phyloP scores from a whole-genome alignment of 2,113 vertebrate species.

The Chionis minor region DNA sequence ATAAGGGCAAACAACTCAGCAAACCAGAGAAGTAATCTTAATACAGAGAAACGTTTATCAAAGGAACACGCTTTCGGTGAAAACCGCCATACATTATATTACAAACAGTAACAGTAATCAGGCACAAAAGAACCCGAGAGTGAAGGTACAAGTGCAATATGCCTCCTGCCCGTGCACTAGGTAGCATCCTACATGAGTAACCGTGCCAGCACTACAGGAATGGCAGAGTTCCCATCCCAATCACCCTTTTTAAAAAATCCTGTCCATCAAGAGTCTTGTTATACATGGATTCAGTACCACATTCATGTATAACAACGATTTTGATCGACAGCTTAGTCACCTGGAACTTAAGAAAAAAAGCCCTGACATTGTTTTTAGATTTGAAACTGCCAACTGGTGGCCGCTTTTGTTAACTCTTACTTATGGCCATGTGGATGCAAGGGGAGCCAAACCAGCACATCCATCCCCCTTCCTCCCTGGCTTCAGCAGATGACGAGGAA shows the following conservation, averaged over 20 bases:
- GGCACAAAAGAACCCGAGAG: neutral
- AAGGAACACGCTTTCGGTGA: neutral
- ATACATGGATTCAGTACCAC: slow-evolving; percentile 29
- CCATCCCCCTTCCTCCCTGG: neutral
- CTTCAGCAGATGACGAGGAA: neutral
- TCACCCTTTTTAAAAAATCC: neutral
- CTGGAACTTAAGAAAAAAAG: slow-evolving; percentile 49
- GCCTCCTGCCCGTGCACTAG: neutral
- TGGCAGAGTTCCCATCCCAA: neutral
- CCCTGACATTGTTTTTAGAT: slow-evolving; percentile 39
- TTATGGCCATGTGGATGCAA: neutral
- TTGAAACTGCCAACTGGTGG: slow-evolving; percentile 50
- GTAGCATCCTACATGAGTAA: neutral
- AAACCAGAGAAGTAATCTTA: neutral
- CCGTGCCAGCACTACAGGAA: neutral
- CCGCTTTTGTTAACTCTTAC: slow-evolving; percentile 45
- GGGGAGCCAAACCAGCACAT: neutral
- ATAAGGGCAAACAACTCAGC: neutral
- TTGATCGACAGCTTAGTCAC: slow-evolving; percentile 57
- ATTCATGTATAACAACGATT: slow-evolving; percentile 41
- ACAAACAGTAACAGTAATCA: neutral
- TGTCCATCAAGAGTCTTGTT: slow-evolving; percentile 57
- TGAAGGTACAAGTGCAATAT: neutral
- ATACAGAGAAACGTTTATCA: neutral
- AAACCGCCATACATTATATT: neutral